Base-by-base conservation (phyloP, 2,113 vertebrate genomes). In the Pogonocichla stellata region DNA sequence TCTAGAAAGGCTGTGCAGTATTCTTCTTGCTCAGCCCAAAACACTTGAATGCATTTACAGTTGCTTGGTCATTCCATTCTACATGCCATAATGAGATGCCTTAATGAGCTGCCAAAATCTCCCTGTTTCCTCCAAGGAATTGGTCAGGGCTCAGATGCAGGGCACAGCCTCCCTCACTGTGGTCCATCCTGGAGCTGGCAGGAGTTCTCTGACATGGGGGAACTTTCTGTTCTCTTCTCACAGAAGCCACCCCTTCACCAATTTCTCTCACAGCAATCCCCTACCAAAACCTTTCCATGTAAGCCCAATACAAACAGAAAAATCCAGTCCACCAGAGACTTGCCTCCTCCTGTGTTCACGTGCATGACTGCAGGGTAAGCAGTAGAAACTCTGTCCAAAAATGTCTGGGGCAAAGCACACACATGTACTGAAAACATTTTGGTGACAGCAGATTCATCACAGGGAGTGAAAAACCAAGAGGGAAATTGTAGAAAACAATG, bases 201-300 rank as follows among this genome's bases (percentile, higher is more conserved):
- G 31, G 48, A 3, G 1, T 5, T n/a, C 4, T 38, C 12, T 6
- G 1, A 23, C 10, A 23, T 0, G 2, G 5, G 17, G 28, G 2
- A 17, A 26, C 11, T 42, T 38, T 20, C n/a, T 72, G 13, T n/a
- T 48, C 15, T 34, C 26, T 66, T 60, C 45, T 74, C n/a, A 45
- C 12, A 53, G 45, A 28, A 60, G n/a, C 19, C 45, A 66, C 5
- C 1, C 8, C 33, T 31, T 9, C 19, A 81, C 4, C 28, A n/a
- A 15, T 53, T 6, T 45, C 29, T 9, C 14, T 69, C 33, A n/a
- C 38, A 33, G 36, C 2, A 24, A 0, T 1, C 5, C 1, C 1
- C 33, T 54, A 56, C 14, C 10, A 67, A 53, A 61, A 53, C 18
- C 8, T 72, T 72, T 7, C 14, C 5, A 5, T 3, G 1, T 38